Conservation (phyloP, 2,113 vertebrate genomes). For the Eretmochelys imbricata region DNA sequence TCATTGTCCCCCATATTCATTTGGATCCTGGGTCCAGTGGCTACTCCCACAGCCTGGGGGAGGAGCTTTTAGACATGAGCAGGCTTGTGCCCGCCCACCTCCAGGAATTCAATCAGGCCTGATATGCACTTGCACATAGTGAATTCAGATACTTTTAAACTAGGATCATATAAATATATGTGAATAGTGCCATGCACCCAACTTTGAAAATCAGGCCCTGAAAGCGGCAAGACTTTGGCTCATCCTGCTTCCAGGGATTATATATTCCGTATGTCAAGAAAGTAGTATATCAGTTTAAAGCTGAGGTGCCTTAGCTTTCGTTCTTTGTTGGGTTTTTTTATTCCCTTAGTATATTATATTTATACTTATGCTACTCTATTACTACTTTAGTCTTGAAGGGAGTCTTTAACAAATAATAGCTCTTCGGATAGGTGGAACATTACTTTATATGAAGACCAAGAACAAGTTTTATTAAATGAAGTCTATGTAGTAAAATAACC, state of each 20-base stretch:
- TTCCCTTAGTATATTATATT: too few relatives aligned
- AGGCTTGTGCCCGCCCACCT: too few relatives aligned
- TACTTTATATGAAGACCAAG: not conserved
- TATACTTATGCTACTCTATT: not conserved
- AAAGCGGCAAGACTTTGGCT: constrained; percentile 4
- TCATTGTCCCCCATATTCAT: too few relatives aligned
- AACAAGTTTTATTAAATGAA: constrained; percentile 31
- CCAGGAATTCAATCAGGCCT: too few relatives aligned
- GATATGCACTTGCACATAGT: not conserved
- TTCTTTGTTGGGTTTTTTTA: constrained; percentile 18
- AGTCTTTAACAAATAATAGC: not conserved
- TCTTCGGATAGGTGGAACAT: not conserved
- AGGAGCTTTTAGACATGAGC: too few relatives aligned
- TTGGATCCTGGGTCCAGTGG: too few relatives aligned
- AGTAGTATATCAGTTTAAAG: constrained; percentile 33
- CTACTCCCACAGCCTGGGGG: too few relatives aligned
- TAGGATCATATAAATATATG: not conserved
- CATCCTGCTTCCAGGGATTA: not conserved
- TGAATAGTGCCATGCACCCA: not conserved
- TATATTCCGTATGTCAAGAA: not conserved
- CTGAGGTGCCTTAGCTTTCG: not conserved
- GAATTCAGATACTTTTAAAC: not conserved
- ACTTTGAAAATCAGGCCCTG: not conserved
- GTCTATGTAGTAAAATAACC: not conserved
- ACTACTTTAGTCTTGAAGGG: not conserved